Conservation (phyloP, 2,888 invertebrate species). For the Rhaphigaster nebulosa region DNA sequence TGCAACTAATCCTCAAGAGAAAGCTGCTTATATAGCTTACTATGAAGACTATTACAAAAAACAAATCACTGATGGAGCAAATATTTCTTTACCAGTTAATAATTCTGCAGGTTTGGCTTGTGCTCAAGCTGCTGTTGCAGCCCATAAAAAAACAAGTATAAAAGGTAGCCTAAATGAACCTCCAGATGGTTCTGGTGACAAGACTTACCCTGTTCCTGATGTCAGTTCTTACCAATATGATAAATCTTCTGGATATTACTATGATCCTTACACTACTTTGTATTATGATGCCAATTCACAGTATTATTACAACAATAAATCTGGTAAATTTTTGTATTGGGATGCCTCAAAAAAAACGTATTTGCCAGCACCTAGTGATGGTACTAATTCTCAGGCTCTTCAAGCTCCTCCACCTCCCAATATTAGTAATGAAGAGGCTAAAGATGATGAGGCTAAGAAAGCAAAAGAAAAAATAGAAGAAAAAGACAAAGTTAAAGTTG, state of each 20-base stretch:
- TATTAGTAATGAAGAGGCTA: slow-evolving; percentile 66
- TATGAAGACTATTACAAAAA: slow-evolving; percentile 81
- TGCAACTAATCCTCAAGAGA: slow-evolving; percentile 80
- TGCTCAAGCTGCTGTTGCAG: slow-evolving; percentile 86
- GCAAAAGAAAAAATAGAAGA: slow-evolving; percentile 77
- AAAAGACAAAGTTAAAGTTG: slow-evolving; percentile 95
- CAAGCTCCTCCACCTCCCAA: slow-evolving; percentile 67
- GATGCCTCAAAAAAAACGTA: slow-evolving; percentile 76
- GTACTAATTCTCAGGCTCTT: slow-evolving; percentile 59
- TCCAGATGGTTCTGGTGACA: slow-evolving; percentile 66
- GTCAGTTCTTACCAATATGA: slow-evolving; percentile 93
- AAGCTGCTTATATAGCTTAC: slow-evolving; percentile 79
- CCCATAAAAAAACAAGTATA: slow-evolving; percentile 70
- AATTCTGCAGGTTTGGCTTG: slow-evolving; percentile 85
- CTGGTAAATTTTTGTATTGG: slow-evolving; percentile 95
- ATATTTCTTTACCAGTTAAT: slow-evolving; percentile 68
- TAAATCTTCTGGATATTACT: slow-evolving; percentile 95
- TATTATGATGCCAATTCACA: slow-evolving; percentile 97
- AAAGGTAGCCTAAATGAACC: slow-evolving; percentile 64
- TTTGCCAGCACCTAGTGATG: slow-evolving; percentile 68
- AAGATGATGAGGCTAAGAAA: slow-evolving; percentile 77
- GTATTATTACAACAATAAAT: slow-evolving; percentile 95
- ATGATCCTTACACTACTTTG: slow-evolving; percentile 91
- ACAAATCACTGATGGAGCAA: slow-evolving; percentile 73
- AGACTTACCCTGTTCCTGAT: slow-evolving; percentile 77